A percentile compares a stretch with the other conserved stretches of the same genome.
phyloP scores from a whole-genome alignment of 2,113 vertebrate genomes.

The Carassius carassius region DNA sequence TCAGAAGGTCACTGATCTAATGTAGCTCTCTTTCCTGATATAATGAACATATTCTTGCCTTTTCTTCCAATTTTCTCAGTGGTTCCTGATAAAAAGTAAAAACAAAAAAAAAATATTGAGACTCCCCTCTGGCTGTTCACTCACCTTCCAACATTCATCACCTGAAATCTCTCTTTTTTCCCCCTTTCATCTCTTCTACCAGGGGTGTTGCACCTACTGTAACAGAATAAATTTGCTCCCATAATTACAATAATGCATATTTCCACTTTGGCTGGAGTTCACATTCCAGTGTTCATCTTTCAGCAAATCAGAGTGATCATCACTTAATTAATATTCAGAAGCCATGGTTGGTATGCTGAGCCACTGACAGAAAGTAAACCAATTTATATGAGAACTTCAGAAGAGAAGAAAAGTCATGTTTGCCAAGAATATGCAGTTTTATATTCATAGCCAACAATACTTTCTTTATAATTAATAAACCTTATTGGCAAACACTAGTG shows the following conservation, averaged over 20 bases:
- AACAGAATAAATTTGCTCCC: background rate
- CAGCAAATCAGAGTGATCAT: background rate
- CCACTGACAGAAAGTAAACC: background rate
- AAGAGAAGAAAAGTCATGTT: background rate
- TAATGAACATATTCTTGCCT: conserved; percentile 8
- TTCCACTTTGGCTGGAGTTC: background rate
- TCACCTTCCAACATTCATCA: background rate
- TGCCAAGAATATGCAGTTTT: background rate
- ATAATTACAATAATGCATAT: background rate
- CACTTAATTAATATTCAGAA: conserved; percentile 13
- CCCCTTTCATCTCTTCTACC: background rate
- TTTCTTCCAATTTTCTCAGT: background rate
- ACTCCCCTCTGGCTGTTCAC: background rate
- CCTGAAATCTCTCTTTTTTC: background rate
- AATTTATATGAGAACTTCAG: background rate
- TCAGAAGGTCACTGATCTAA: background rate
- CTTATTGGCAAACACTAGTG: background rate
- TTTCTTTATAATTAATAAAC: conserved; percentile 1
- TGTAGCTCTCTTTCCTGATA: background rate
- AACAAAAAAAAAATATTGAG: background rate
- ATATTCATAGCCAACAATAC: background rate
- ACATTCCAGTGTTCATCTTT: background rate
- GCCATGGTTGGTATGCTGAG: background rate
- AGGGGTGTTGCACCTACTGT: background rate
- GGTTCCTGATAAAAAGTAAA: background rate